Evolutionary conservation across 1,140 invertebrate genomes (phyloP).

Genomic region (Archivesica marissinica): DNA sequence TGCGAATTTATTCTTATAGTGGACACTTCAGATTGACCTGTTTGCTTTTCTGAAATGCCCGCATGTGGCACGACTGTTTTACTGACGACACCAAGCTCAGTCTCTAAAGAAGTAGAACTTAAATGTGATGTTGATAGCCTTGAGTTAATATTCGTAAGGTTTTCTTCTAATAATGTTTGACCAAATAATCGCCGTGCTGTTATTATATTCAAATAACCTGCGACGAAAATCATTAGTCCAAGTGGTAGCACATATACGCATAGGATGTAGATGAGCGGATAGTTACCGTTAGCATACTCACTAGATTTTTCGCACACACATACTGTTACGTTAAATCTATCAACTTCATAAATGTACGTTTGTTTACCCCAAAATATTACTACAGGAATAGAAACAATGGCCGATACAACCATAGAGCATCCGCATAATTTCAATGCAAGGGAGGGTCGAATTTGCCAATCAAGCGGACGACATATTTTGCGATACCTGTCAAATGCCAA

Average conservation of each 20-base stretch:
- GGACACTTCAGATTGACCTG: no score
- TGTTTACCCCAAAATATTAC: conserved; percentile 54
- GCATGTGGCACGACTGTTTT: not conserved
- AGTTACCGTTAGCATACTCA: conserved; percentile 24
- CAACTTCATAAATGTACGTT: conserved; percentile 22
- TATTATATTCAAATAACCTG: conserved; percentile 16
- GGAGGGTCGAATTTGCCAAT: conserved; percentile 60
- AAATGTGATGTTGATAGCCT: not conserved
- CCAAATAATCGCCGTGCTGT: conserved; percentile 27
- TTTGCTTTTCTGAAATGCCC: not conserved
- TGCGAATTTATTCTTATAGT: not conserved
- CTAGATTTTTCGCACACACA: conserved; percentile 43
- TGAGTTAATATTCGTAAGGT: not conserved
- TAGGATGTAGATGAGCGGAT: conserved; percentile 32
- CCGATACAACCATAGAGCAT: conserved; percentile 2
- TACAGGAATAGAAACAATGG: conserved; percentile 25
- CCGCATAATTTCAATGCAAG: conserved; percentile 9
- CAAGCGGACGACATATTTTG: conserved; percentile 67
- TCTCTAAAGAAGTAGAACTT: not conserved
- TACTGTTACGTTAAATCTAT: not conserved
- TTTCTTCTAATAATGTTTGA: not conserved
- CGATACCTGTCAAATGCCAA: conserved; percentile 69
- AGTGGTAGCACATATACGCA: conserved; percentile 44
- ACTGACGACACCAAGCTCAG: not conserved
- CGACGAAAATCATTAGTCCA: conserved; percentile 18